A percentile compares a stretch with the other conserved stretches of the same genome.
These are phyloP conservation scores for Ceriagrion tenellum DNA, from an alignment of 2,888 invertebrate species.

Conservation along the genomic window DNA sequence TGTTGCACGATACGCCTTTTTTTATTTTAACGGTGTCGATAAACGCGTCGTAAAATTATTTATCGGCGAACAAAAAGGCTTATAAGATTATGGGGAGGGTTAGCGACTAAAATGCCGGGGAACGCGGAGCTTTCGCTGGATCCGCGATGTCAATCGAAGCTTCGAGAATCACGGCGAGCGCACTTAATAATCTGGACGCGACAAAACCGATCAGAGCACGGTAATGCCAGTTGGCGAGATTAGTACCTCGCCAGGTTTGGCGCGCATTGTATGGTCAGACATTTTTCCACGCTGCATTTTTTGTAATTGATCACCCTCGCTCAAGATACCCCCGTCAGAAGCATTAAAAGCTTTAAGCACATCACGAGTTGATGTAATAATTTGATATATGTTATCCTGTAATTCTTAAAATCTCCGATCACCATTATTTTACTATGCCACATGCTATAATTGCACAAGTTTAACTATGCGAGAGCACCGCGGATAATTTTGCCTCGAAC, in stretches of 20 bases:
- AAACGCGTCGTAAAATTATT: slow-evolving; percentile 31
- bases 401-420: too few relatives aligned
- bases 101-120: not conserved
- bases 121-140: not conserved
- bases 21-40: slow-evolving; percentile 19
- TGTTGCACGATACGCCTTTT: not conserved
- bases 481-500: too few relatives aligned
- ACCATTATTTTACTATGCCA: too few relatives aligned
- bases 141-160: slow-evolving; percentile 5
- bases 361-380: not conserved
- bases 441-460: too few relatives aligned
- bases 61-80: slow-evolving; percentile 35
- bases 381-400: not conserved
- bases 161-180: not conserved
- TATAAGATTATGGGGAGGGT: slow-evolving; percentile 4
- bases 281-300: not conserved
- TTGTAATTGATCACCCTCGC: not conserved
- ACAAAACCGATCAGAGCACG: not conserved
- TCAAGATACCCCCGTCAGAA: not conserved
- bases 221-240: not conserved
- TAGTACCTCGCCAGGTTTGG: not conserved
- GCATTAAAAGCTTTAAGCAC: not conserved
- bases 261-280: not conserved
- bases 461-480: too few relatives aligned
- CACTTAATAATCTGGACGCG: not conserved